Evolutionary conservation across 1,140 invertebrate genomes (phyloP).

Genomic region (Orussus abietinus): DNA sequence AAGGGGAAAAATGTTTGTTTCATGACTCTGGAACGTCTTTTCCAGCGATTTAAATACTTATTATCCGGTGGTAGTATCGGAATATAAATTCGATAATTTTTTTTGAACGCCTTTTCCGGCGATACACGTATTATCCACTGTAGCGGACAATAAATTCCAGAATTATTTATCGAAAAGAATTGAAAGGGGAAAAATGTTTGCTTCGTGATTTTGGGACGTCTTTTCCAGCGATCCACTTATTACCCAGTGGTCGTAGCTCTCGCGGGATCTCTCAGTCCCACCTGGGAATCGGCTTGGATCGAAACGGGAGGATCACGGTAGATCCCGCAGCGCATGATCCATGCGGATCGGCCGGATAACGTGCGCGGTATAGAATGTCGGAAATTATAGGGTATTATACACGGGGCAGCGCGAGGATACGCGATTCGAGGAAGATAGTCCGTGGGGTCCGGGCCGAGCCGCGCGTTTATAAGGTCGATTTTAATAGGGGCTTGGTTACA

Average conservation of each 20-base stretch:
- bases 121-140: too few species aligned
- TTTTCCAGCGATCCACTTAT: too few species aligned
- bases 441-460: slow-evolving; percentile 17
- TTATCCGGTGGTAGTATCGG: too few species aligned
- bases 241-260: too few species aligned
- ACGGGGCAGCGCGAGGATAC: slow-evolving; percentile 32
- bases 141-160: too few species aligned
- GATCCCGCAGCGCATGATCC: slow-evolving; percentile 26
- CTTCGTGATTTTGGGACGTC: too few species aligned
- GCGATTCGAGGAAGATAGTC: slow-evolving; percentile 43
- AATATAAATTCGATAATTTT: too few species aligned
- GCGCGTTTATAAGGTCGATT: slow-evolving; percentile 39
- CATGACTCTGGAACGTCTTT: too few species aligned
- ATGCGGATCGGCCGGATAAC: slow-evolving; percentile 39
- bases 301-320: slow-evolving; percentile 31
- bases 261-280: slow-evolving; percentile 23
- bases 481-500: slow-evolving; percentile 39
- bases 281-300: slow-evolving; percentile 40
- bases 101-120: too few species aligned
- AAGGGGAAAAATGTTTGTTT: too few species aligned
- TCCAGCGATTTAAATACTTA: too few species aligned
- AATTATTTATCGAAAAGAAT: slow-evolving; percentile 5
- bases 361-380: slow-evolving; percentile 42
- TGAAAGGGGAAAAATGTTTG: too few species aligned
- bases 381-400: slow-evolving; percentile 50